Evolutionary conservation across 2,888 invertebrate genomes (phyloP), one percentile per base, ranked within the genome.

Genomic region (Amblyjoppa proteus): DNA sequence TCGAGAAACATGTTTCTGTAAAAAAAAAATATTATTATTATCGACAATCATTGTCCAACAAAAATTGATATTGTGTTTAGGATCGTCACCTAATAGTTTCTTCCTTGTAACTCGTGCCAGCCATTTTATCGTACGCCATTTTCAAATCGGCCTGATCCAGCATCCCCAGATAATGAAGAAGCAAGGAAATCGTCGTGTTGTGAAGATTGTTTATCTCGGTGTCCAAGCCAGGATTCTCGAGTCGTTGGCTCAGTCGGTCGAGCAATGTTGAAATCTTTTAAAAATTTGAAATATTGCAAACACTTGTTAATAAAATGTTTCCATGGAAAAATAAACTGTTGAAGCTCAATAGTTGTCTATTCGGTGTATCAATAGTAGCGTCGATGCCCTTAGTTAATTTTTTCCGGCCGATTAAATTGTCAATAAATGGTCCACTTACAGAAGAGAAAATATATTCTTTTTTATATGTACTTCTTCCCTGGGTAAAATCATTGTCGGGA

Each of bases 51-150:
- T 41, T 61, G 71, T 71, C 51, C 64, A 69, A 25, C 11, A 51
- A 58, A 34, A 56, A 61, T 16, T 28, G 31, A 77, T 34, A 31
- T 51, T 51, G 9, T 28, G 71, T 38, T 64, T n/a, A 11, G 45
- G 45, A 53, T 28, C 13, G 53, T 68, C 89, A 94, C 94, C 94
- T 95, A 34, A 96, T 96, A 0, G 97, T 97, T 92, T 97, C 97
- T 92, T 97, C 95, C 41, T 96, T 96, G 89, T 97, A 97, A 88
- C 97, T 97, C 3, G 97, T 97, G 0, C 97, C 97, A 7, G 93
- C 92, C 70, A 93, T 92, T 77, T 90, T 92, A 56, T 92, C 91
- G 83, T 94, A 94, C 0, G 94, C 91, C 13, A 88, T 87, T 85
- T 91, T 91, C 87, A 95, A 91, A 87, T 94, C 94, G 9, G 88